Base-by-base conservation (phyloP, 2,113 vertebrate species). In the Nannospalax galili region DNA sequence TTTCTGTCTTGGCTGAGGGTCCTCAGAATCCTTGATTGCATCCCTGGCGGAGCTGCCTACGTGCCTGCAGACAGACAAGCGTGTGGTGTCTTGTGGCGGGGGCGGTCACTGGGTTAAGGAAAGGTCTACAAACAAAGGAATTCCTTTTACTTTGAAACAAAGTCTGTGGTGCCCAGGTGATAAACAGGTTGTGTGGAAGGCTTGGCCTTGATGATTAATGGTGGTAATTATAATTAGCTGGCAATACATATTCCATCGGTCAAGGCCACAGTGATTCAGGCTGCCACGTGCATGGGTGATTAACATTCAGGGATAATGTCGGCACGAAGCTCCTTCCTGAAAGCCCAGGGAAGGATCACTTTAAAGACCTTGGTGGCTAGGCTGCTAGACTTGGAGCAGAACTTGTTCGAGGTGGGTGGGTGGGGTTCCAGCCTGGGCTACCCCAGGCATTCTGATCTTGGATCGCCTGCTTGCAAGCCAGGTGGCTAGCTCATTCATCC, bases 161-260 rank as follows among this genome's bases (percentile, higher is more conserved):
- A 88, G 84, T 52, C 42, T n/a, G 62, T 12, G 85, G 48, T 4
- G 14, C 45, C 12, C 26, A 22, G 78, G 70, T 82, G 90, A 85
- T 97, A 95, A 93, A 14, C 0, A 2, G 78, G 73, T 30, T 62
- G 74, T 32, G 65, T 79, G 48, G 72, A 88, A 70, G 88, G 69
- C 45, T 93, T 64, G 67, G 90, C 37, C 7, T 0, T 0, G 52
- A 60, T 96, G 91, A 91, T 78, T 96, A 92, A 91, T 60, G 86
- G 60, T 16, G 42, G 69, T 32, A 90, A 84, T 84, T 62, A 82
- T 58, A 73, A 95, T 84, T 52, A 95, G 65, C 6, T 12, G 48
- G 37, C 32, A 84, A 87, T 73, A 35, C 42, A 24, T 0, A 75
- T 28, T 69, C 42, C 65, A 80, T 2, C 15, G 40, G 58, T 84